Percentiles rank a stretch among this genome's conserved stretches.
Conservation (phyloP, 2,888 invertebrate species). For the Chalcosyrphus nemorum region DNA sequence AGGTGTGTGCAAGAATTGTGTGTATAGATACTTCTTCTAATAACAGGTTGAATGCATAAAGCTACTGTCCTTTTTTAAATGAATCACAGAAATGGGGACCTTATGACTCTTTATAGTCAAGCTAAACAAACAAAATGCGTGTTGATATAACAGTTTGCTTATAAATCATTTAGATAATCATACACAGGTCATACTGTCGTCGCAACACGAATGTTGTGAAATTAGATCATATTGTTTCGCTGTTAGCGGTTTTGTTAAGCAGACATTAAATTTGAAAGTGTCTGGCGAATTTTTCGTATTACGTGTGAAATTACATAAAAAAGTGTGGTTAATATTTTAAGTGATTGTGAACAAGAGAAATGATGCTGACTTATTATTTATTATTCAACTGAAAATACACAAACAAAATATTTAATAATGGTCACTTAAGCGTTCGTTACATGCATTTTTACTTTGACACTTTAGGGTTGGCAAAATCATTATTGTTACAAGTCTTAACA, state of each 20-base stretch:
- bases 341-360: not conserved
- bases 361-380: not conserved
- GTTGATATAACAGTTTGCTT: not conserved
- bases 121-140: not conserved
- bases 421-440: too few species aligned
- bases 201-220: conserved; percentile 11
- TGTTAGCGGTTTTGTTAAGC: conserved; percentile 4
- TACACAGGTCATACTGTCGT: conserved; percentile 2
- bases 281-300: conserved; percentile 15
- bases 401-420: too few species aligned
- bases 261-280: conserved; percentile 16
- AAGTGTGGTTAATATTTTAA: not conserved
- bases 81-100: not conserved
- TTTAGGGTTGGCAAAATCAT: too few species aligned
- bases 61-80: not conserved
- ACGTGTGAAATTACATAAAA: not conserved
- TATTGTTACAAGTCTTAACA: too few species aligned
- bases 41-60: not conserved
- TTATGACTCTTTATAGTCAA: not conserved
- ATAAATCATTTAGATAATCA: not conserved
- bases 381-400: not conserved
- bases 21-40: not conserved
- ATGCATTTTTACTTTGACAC: too few species aligned
- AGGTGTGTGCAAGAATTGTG: not conserved
- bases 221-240: conserved; percentile 4